Conservation (phyloP, 2,113 vertebrate genomes). For the Cyanoliseus patagonus region DNA sequence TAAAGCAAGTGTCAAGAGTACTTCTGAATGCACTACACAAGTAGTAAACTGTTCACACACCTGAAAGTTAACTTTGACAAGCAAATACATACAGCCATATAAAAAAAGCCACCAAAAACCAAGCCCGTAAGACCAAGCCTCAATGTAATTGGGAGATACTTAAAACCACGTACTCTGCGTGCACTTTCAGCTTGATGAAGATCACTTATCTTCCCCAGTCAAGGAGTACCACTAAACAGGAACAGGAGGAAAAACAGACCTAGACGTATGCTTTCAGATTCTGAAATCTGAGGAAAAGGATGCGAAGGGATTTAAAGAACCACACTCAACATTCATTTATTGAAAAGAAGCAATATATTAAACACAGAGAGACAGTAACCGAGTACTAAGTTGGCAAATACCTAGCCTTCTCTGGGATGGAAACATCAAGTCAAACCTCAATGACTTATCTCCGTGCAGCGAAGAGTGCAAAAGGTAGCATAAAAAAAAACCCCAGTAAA, state of each 20-base stretch:
- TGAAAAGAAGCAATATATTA: background rate
- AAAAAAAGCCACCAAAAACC: background rate
- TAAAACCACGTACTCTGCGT: background rate
- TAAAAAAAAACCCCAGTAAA: background rate
- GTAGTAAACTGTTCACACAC: background rate
- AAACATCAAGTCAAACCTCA: background rate
- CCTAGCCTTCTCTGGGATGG: background rate
- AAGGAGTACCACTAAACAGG: background rate
- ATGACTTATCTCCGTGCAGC: background rate
- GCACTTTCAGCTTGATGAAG: background rate
- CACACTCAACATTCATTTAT: background rate
- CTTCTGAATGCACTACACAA: background rate
- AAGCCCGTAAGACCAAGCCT: background rate
- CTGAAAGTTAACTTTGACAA: background rate
- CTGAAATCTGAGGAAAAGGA: background rate
- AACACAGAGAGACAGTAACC: background rate
- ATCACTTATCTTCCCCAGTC: background rate
- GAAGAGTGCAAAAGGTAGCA: background rate
- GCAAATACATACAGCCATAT: background rate
- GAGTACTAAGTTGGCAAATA: background rate
- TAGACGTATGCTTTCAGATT: background rate
- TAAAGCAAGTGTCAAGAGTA: background rate
- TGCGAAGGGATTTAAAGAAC: background rate
- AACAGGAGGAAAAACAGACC: background rate
- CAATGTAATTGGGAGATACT: background rate